Percentiles rank a stretch among this genome's conserved stretches.
phyloP scores from a whole-genome alignment of 1,140 invertebrate species.

The Amphibalanus amphitrite region DNA sequence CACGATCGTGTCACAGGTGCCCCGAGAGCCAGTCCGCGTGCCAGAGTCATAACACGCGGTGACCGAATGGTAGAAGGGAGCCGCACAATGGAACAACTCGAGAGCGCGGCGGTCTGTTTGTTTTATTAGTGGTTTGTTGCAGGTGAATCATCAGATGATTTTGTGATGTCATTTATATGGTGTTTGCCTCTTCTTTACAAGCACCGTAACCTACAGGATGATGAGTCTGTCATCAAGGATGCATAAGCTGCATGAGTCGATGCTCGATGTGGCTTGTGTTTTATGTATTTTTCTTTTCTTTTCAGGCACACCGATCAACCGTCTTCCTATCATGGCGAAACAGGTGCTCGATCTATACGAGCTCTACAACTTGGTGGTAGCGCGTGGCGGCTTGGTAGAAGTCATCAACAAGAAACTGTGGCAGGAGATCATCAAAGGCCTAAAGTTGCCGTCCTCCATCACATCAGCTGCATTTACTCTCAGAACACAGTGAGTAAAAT shows the following conservation, averaged over 20 bases:
- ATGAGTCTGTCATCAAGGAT: too few species aligned
- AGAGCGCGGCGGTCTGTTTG: too few species aligned
- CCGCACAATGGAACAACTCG: too few species aligned
- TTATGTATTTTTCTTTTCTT: neutral
- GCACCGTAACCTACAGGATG: too few species aligned
- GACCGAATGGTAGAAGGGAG: too few species aligned
- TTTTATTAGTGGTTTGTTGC: too few species aligned
- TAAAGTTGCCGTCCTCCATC: slow-evolving; percentile 95
- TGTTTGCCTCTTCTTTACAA: too few species aligned
- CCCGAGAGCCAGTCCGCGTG: neutral
- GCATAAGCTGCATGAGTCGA: too few species aligned
- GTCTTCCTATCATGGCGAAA: slow-evolving; percentile 99
- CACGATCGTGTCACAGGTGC: neutral
- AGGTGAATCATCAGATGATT: too few species aligned
- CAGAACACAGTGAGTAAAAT: slow-evolving; percentile 95
- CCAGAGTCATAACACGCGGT: too few species aligned
- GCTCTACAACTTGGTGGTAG: slow-evolving; percentile 94
- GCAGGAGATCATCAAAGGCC: slow-evolving; percentile 99
- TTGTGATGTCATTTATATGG: too few species aligned
- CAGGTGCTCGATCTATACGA: slow-evolving; percentile 95
- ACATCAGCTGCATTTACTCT: slow-evolving; percentile 98
- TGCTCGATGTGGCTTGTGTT: too few species aligned
- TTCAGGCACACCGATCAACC: slow-evolving; percentile 89
- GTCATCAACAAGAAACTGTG: slow-evolving; percentile 99
- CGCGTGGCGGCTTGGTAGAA: slow-evolving; percentile 93